These are phyloP conservation scores for Brachypodius melanocephalos DNA, from an alignment of 2,113 vertebrate species.

Conservation along the genomic window DNA sequence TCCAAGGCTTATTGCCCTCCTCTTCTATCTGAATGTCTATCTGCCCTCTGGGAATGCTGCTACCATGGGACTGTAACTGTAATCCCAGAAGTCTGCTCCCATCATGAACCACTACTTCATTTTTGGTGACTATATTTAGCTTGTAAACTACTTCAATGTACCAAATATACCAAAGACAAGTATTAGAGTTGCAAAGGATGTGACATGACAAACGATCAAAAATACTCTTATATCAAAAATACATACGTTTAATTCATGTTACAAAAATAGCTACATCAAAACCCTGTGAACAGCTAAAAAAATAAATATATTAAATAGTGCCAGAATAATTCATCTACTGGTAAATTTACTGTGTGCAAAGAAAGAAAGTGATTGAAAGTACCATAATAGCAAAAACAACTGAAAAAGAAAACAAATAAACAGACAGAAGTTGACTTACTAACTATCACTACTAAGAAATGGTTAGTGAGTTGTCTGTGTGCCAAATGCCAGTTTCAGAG, in stretches of 20 bases:
- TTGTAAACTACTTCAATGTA: not conserved
- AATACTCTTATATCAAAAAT: no score
- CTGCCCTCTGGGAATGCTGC: not conserved
- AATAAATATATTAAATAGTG: not conserved
- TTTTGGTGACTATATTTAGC: not conserved
- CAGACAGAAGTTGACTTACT: not conserved
- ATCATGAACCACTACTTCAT: not conserved
- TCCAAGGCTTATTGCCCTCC: not conserved
- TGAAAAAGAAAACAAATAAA: not conserved
- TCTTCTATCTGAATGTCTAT: not conserved
- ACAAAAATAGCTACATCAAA: not conserved
- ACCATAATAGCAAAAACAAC: not conserved
- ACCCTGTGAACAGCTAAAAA: not conserved
- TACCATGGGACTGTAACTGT: not conserved
- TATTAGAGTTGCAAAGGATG: not conserved
- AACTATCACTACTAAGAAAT: not conserved
- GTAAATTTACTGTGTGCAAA: not conserved
- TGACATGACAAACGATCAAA: not conserved
- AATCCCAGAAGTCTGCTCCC: not conserved
- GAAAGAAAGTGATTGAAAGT: not conserved
- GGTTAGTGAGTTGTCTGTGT: not conserved
- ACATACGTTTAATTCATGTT: not conserved
- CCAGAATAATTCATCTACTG: not conserved
- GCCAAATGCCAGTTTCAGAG: not conserved
- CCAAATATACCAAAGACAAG: not conserved